A percentile compares a stretch with the other conserved stretches of the same genome.
Evolutionary conservation across 2,797 vertebrate species (phyloP).

Genomic region (Lemur catta): DNA sequence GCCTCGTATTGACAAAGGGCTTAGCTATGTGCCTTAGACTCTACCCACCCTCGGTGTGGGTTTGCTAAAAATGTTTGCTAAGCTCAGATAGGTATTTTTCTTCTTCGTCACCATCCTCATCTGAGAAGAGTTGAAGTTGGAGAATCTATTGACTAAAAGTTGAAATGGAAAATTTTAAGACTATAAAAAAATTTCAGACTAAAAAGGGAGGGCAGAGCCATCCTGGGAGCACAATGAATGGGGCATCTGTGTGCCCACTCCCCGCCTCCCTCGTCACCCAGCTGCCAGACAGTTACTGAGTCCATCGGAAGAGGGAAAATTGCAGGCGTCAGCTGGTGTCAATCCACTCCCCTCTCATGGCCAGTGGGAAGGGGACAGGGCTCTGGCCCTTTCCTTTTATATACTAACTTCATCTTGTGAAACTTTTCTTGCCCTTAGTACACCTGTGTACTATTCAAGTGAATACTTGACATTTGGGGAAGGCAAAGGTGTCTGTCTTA

Average conservation of each 20-base stretch:
- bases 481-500: neutral
- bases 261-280: neutral
- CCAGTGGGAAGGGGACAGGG: neutral
- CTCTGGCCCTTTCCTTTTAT: neutral
- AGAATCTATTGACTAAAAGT: constrained; percentile 50
- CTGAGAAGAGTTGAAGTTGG: constrained; percentile 33
- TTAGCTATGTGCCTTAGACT: constrained; percentile 85
- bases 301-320: neutral
- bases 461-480: neutral
- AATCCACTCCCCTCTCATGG: neutral
- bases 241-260: neutral
- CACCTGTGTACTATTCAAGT: neutral
- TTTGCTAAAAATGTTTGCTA: constrained; percentile 68
- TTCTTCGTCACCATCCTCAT: constrained; percentile 42
- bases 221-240: constrained; percentile 12
- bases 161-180: constrained; percentile 67
- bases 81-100: constrained; percentile 52
- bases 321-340: neutral
- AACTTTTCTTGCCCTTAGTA: neutral
- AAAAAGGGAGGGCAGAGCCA: neutral
- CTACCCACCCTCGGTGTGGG: constrained; percentile 63
- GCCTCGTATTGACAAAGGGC: constrained; percentile 86
- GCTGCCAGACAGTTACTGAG: neutral
- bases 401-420: neutral
- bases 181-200: constrained; percentile 54